These are phyloP conservation scores for Lepidocyrtinus sp. DNA, from an alignment of 2,888 invertebrate species.

Conservation along the genomic window DNA sequence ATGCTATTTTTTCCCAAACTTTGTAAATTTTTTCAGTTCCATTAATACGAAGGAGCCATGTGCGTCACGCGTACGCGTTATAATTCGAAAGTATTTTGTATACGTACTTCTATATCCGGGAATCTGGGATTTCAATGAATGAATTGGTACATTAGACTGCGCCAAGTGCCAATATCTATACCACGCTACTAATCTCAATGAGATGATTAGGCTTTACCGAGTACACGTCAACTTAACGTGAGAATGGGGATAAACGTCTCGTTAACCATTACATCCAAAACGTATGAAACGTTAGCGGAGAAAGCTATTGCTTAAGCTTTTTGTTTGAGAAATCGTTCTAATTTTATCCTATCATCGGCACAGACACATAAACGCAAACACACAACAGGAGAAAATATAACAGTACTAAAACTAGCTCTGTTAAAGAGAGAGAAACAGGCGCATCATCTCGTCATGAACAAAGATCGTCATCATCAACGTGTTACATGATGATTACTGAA, in stretches of 20 bases:
- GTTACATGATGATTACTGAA: background rate
- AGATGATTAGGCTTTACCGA: constrained; percentile 12
- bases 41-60: background rate
- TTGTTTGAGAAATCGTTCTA: constrained; percentile 42
- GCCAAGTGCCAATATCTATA: background rate
- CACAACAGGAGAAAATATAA: constrained; percentile 10
- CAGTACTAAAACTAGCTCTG: background rate
- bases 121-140: constrained; percentile 33
- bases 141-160: constrained; percentile 17
- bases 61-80: background rate
- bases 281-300: background rate
- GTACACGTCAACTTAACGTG: constrained; percentile 45
- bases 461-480: background rate
- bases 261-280: constrained; percentile 44
- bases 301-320: background rate
- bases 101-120: background rate
- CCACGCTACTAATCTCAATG: background rate
- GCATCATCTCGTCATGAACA: background rate
- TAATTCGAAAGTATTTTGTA: background rate
- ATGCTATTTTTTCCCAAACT: background rate
- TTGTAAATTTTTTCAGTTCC: background rate
- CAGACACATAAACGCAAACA: too few relatives aligned
- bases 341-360: constrained; percentile 42
- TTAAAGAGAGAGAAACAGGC: background rate
- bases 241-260: constrained; percentile 52